Evolutionary conservation across 2,113 vertebrate genomes (phyloP).

Genomic region (Pungitius pungitius): DNA sequence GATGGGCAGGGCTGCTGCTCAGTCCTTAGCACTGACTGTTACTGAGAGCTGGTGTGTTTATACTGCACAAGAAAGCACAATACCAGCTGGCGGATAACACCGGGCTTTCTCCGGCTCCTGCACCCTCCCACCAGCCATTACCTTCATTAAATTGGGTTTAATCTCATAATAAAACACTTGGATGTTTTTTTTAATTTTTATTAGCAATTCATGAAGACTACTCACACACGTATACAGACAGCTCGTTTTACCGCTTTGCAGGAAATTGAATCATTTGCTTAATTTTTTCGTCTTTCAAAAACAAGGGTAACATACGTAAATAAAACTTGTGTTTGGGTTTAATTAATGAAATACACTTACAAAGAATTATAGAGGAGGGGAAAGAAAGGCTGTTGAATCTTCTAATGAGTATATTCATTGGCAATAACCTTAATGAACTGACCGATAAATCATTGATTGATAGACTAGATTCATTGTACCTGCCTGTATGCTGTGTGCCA

Average conservation of each 20-base stretch:
- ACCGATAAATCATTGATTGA: constrained; percentile 72
- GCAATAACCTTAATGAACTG: constrained; percentile 78
- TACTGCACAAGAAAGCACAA: constrained; percentile 73
- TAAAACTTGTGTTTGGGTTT: constrained; percentile 61
- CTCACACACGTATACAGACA: background rate
- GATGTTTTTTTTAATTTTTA: background rate
- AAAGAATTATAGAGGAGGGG: constrained; percentile 3
- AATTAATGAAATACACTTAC: constrained; percentile 60
- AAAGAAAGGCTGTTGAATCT: constrained; percentile 51
- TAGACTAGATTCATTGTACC: constrained; percentile 78
- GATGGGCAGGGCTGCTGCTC: constrained; percentile 65
- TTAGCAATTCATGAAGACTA: constrained; percentile 9
- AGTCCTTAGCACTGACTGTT: constrained; percentile 86
- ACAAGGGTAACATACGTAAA: constrained; percentile 44
- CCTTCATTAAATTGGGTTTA: constrained; percentile 40
- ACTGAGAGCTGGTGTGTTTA: constrained; percentile 83
- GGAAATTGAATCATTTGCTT: constrained; percentile 42
- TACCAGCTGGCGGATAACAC: constrained; percentile 81
- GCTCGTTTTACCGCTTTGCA: constrained; percentile 15
- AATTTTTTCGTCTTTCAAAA: constrained; percentile 47
- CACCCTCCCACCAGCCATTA: constrained; percentile 18
- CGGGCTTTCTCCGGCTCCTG: constrained; percentile 63
- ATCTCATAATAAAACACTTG: background rate
- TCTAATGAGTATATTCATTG: constrained; percentile 74
- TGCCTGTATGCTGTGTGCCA: constrained; percentile 57